phyloP scores from a whole-genome alignment of 2,113 vertebrate genomes.

The Petaurus breviceps region DNA sequence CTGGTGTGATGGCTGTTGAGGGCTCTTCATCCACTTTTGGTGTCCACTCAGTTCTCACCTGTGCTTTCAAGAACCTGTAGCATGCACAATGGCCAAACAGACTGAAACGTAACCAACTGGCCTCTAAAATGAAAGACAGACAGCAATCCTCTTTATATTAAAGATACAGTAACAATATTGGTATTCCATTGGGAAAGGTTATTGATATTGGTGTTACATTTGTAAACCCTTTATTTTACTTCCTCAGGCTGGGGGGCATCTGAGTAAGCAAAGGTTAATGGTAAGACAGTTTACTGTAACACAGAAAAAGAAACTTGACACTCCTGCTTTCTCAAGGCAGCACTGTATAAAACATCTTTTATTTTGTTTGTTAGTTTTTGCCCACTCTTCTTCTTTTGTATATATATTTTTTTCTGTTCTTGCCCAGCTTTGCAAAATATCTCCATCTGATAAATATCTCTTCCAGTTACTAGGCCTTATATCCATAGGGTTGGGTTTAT shows the following conservation, averaged over 20 bases:
- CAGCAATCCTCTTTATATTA: not conserved
- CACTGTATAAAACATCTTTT: not conserved
- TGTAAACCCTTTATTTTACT: not conserved
- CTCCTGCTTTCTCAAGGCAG: not conserved
- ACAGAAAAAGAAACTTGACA: not conserved
- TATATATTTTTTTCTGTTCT: not conserved
- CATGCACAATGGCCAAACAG: no score
- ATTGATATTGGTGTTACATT: not conserved
- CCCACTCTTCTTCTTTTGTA: not conserved
- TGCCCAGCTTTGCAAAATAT: not conserved
- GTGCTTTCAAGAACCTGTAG: no score
- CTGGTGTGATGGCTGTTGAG: no score
- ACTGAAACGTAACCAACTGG: no score
- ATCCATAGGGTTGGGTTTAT: not conserved
- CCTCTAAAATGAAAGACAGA: no score
- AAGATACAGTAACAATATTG: not conserved
- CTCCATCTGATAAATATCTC: not conserved
- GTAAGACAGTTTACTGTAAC: not conserved
- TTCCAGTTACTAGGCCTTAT: not conserved
- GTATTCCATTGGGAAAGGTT: not conserved
- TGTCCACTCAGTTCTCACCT: no score
- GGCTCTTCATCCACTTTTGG: no score
- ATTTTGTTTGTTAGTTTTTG: not conserved
- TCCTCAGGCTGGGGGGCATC: not conserved
- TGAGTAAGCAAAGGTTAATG: not conserved